These are phyloP conservation scores for Anastrepha ludens DNA, from an alignment of 1,140 invertebrate species.

Conservation along the genomic window DNA sequence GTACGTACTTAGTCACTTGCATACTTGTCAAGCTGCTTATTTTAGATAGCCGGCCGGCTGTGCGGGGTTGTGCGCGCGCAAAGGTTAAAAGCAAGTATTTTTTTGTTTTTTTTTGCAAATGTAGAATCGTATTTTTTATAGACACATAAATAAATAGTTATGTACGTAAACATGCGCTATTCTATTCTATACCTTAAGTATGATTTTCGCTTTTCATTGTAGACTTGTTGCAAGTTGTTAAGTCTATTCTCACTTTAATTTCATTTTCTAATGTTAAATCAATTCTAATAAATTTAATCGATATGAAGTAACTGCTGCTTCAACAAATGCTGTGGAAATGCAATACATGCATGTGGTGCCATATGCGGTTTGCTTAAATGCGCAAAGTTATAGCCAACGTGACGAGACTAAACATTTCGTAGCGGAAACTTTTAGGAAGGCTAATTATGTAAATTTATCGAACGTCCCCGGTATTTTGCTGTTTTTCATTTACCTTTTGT, in stretches of 20 bases:
- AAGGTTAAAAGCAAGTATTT: slow-evolving; percentile 44
- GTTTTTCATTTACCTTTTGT: not conserved
- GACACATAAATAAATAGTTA: not conserved
- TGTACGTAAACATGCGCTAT: not conserved
- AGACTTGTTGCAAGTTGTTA: not conserved
- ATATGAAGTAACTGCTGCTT: not conserved
- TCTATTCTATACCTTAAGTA: not conserved
- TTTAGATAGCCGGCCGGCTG: slow-evolving; percentile 31
- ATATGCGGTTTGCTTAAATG: not conserved
- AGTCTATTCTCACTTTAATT: not conserved
- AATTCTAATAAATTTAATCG: slow-evolving; percentile 9
- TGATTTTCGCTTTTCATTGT: not conserved
- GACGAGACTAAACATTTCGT: not conserved
- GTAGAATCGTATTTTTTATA: not conserved
- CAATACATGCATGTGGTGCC: not conserved
- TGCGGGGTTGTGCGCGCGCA: not conserved
- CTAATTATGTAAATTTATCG: not conserved
- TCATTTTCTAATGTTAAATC: not conserved
- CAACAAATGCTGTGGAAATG: not conserved
- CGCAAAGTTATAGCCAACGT: not conserved
- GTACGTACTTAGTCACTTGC: slow-evolving; percentile 29
- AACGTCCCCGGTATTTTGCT: not conserved
- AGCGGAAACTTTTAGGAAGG: slow-evolving; percentile 7
- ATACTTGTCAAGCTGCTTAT: slow-evolving; percentile 37
- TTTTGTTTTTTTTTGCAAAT: not conserved